Conservation (phyloP, 2,888 invertebrate species). For the Phyllotreta striolata region DNA sequence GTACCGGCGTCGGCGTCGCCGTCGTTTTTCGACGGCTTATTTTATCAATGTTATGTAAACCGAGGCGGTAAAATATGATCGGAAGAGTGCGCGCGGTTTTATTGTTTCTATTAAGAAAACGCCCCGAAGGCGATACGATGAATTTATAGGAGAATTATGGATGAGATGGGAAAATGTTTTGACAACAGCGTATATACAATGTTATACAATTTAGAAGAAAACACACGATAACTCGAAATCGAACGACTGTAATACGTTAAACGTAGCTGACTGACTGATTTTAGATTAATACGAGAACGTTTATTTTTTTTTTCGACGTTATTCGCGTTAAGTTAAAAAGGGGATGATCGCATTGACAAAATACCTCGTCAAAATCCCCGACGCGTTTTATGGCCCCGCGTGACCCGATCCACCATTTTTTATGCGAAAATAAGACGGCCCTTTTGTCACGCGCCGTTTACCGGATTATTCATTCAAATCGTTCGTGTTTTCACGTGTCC, state of each 20-base stretch:
- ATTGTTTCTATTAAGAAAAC: constrained; percentile 8
- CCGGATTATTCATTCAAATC: constrained; percentile 28
- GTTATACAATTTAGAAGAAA: too few relatives aligned
- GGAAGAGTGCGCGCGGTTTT: constrained; percentile 2
- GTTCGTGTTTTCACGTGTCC: constrained; percentile 19
- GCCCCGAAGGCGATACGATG: too few relatives aligned
- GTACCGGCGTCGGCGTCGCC: background rate
- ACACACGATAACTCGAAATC: too few relatives aligned
- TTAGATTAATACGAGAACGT: too few relatives aligned
- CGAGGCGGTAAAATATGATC: constrained; percentile 12
- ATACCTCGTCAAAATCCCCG: constrained; percentile 14
- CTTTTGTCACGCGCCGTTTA: constrained; percentile 21
- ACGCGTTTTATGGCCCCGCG: constrained; percentile 20
- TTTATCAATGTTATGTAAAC: constrained; percentile 12
- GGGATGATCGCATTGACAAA: constrained; percentile 20
- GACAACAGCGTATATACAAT: too few relatives aligned
- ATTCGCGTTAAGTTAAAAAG: background rate
- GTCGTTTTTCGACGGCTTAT: constrained; percentile 11
- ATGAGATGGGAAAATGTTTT: too few relatives aligned
- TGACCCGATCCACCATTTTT: constrained; percentile 24
- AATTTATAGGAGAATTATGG: too few relatives aligned
- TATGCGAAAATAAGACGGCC: constrained; percentile 24
- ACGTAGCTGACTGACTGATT: too few relatives aligned
- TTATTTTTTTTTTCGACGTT: too few relatives aligned
- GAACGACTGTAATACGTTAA: too few relatives aligned